Evolutionary conservation across 2,888 invertebrate species (phyloP).

Genomic region (Xestia ashworthii): DNA sequence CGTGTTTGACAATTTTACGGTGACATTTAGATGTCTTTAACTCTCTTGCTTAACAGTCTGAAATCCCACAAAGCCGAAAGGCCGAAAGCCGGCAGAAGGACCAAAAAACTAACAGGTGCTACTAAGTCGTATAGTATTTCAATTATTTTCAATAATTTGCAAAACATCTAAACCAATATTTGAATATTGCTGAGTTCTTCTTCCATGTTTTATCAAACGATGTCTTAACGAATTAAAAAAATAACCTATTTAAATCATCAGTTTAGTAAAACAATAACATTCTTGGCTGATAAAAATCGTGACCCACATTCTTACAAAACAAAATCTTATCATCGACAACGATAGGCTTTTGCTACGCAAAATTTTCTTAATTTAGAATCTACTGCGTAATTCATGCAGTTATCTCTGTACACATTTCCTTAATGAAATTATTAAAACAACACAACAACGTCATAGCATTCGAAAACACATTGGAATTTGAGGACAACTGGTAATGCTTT

Average conservation of each 20-base stretch:
- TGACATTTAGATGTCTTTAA: no score
- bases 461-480: constrained; percentile 8
- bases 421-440: constrained; percentile 17
- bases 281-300: constrained; percentile 18
- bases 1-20: no score
- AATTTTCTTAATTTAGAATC: constrained; percentile 39
- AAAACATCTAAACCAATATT: not conserved
- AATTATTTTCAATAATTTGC: not conserved
- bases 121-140: not conserved
- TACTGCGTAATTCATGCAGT: constrained; percentile 41
- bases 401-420: constrained; percentile 44
- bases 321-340: constrained; percentile 46
- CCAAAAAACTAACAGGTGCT: not conserved
- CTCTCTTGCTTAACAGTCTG: not conserved
- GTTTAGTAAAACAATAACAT: constrained; percentile 38
- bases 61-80: not conserved
- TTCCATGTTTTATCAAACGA: not conserved
- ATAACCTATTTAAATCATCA: not conserved
- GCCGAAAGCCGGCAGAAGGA: no score
- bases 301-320: constrained; percentile 52
- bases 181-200: no score
- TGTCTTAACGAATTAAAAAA: not conserved
- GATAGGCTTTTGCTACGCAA: constrained; percentile 34
- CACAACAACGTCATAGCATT: constrained; percentile 15
- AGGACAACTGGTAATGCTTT: constrained; percentile 6